Evolutionary conservation across 2,888 invertebrate species (phyloP).

Genomic region (Oligia latruncula): DNA sequence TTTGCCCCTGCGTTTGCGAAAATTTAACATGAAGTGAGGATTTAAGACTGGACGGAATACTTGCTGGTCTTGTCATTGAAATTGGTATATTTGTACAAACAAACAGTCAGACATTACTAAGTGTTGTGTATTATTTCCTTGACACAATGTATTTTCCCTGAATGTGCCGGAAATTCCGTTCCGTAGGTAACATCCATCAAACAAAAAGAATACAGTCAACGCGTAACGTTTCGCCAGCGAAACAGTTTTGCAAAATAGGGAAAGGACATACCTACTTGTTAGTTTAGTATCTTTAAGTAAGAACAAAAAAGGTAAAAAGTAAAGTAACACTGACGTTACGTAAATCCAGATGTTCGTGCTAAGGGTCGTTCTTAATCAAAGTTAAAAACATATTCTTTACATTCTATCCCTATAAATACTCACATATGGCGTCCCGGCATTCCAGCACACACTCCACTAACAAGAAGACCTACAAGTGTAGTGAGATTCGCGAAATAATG

Average conservation of each 20-base stretch:
- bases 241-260: not conserved
- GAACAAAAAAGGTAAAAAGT: not conserved
- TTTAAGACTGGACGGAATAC: not conserved
- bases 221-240: not conserved
- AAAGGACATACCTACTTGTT: not conserved
- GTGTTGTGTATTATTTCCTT: slow-evolving; percentile 12
- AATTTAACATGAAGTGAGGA: not conserved
- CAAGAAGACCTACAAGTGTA: slow-evolving; percentile 63
- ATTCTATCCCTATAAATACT: not conserved
- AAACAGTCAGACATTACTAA: slow-evolving; percentile 10
- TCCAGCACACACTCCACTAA: slow-evolving; percentile 55
- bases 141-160: slow-evolving; percentile 22
- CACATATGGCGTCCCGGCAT: slow-evolving; percentile 50
- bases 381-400: slow-evolving; percentile 6
- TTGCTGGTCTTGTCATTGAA: slow-evolving; percentile 21
- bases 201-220: slow-evolving; percentile 13
- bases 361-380: not conserved
- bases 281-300: not conserved
- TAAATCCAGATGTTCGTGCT: not conserved
- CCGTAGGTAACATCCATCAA: not conserved
- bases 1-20: slow-evolving; percentile 16
- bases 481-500: slow-evolving; percentile 60
- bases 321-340: not conserved
- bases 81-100: slow-evolving; percentile 19
- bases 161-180: slow-evolving; percentile 11